A percentile compares a stretch with the other conserved stretches of the same genome.
Evolutionary conservation across 2,888 invertebrate genomes (phyloP).

Genomic region (Pachydiplax longipennis): DNA sequence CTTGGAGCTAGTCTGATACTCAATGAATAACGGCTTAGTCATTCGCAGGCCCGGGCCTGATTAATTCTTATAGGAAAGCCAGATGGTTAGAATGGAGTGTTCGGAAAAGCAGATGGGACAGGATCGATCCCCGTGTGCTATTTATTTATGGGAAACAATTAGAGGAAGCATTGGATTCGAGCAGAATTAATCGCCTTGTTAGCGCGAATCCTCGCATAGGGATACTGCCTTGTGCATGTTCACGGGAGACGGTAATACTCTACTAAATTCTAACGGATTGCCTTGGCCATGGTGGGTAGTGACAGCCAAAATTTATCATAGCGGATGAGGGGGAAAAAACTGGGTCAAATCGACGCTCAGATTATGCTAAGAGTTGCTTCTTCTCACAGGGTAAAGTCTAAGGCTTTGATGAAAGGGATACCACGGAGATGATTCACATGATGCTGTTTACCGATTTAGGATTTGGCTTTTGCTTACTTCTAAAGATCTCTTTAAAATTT

Average conservation of each 20-base stretch:
- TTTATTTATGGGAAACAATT: background rate
- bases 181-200: background rate
- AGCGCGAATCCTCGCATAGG: background rate
- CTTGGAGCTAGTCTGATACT: background rate
- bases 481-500: no score
- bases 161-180: background rate
- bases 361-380: background rate
- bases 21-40: background rate
- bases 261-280: background rate
- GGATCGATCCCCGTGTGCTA: background rate
- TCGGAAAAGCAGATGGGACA: background rate
- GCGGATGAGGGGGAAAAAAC: background rate
- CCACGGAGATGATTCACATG: no score
- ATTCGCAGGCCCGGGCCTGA: background rate
- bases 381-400: no score
- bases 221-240: background rate
- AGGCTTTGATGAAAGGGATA: no score
- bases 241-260: background rate
- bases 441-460: no score
- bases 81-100: background rate
- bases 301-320: background rate
- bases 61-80: background rate
- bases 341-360: background rate
- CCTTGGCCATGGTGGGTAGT: background rate
- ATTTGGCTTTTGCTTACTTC: no score